Base-by-base conservation (phyloP, 2,888 invertebrate species). In the Julus scandinavius region DNA sequence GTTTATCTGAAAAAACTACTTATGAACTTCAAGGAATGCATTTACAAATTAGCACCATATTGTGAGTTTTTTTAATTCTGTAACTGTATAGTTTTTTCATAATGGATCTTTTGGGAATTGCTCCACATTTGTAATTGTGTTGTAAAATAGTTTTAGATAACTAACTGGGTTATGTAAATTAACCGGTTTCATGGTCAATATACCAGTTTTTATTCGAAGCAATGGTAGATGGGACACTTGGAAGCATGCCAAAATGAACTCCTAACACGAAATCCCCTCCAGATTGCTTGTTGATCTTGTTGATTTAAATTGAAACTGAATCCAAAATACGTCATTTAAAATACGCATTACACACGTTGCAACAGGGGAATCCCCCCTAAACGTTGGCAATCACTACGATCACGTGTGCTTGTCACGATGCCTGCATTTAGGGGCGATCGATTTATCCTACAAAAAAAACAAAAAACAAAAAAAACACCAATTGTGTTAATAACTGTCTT, bases 121-220 rank as follows among this genome's bases (percentile, higher is more conserved):
- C n/a, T 63, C 63, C 63, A 9, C 63, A 63, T 63, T 63, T 20
- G 58, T 63, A 7, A 63, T 63, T 20, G 15, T 15, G 63, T 63
- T n/a, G 20, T 63, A 20, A 63, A 63, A 63, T 63, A 7, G 63
- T 63, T 63, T 63, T n/a, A 20, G 20, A 20, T 63, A 63, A 63
- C 63, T 20, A 63, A 63, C 63, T 63, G 63, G n/a, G 63, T 63
- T 63, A 20, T 63, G 20, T 63, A 63, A 63, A 63, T 63, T n/a
- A 7, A 20, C 6, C 6, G 9, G 63, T 63, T 63, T 63, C 63
- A 63, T 63, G 63, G 63, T n/a, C 63, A 63, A n/a, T 20, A n/a
- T n/a, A 7, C 20, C 63, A 63, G 20, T 63, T n/a, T 45, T 20
- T 63, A 20, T 63, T 63, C 63, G 5, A 20, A n/a, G 20, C 63